These are phyloP conservation scores for Tapirus indicus DNA, from an alignment of 2,797 vertebrate species.

Conservation along the genomic window DNA sequence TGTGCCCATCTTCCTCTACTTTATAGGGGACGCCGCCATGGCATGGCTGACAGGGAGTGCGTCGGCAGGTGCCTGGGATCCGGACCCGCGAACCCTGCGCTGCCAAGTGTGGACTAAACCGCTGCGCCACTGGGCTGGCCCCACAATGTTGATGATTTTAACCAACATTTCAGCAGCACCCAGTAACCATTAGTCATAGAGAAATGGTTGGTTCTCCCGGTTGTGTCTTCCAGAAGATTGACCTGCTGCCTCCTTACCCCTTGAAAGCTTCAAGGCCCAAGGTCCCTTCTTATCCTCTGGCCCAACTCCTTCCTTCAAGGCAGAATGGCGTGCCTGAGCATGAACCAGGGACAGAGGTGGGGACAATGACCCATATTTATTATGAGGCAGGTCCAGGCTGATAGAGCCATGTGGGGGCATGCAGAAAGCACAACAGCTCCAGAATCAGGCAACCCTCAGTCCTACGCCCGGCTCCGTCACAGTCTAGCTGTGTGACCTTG, in stretches of 20 bases:
- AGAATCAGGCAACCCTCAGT: not conserved
- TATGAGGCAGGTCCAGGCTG: not conserved
- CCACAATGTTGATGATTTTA: not conserved
- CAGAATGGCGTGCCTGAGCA: not conserved
- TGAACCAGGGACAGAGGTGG: not conserved
- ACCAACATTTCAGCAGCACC: not conserved
- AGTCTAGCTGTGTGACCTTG: not conserved
- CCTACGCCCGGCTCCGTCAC: not conserved
- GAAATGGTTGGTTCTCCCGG: not conserved
- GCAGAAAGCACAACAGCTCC: not conserved
- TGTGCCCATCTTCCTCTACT: too few species aligned
- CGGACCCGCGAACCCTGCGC: too few species aligned
- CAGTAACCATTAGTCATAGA: not conserved
- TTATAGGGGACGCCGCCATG: too few species aligned
- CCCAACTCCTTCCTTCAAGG: not conserved
- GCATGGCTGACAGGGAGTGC: too few species aligned
- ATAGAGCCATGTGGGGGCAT: not conserved
- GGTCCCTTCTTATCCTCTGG: not conserved
- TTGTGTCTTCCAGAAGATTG: not conserved
- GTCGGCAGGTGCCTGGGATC: too few species aligned
- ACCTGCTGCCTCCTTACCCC: not conserved
- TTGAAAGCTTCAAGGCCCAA: not conserved
- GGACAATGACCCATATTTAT: not conserved
- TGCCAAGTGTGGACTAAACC: too few species aligned
- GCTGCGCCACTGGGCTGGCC: too few species aligned